Evolutionary conservation across 2,888 invertebrate genomes (phyloP).

Genomic region (Idaea dimidiata): DNA sequence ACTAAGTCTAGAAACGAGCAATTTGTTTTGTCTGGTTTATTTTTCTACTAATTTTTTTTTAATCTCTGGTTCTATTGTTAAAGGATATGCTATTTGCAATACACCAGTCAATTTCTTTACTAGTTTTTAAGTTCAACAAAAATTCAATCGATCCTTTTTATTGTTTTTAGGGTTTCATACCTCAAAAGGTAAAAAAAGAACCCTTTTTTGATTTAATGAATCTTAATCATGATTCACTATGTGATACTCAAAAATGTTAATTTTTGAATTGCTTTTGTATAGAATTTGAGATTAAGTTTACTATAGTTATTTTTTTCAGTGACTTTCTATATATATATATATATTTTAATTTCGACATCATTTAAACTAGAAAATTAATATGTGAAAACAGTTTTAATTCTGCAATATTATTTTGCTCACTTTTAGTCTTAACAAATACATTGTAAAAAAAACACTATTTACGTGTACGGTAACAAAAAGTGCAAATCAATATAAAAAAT

Average conservation of each 20-base stretch:
- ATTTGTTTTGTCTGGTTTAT: no score
- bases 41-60: no score
- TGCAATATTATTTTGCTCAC: neutral
- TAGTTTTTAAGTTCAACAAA: slow-evolving; percentile 38
- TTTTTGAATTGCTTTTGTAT: neutral
- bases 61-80: no score
- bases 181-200: no score
- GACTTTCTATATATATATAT: no score
- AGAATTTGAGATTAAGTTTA: neutral
- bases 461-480: neutral
- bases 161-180: slow-evolving; percentile 28
- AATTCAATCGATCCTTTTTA: slow-evolving; percentile 39
- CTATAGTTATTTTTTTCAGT: neutral
- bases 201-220: neutral
- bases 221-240: neutral
- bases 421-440: neutral
- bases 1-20: no score
- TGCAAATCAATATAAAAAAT: neutral
- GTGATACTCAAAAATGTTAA: neutral
- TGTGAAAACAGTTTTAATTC: no score
- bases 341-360: no score
- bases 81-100: neutral
- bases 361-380: no score
- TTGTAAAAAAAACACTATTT: neutral
- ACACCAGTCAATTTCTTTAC: slow-evolving; percentile 20